Evolutionary conservation across 64 coral and sea anemone genomes (phyloP), one percentile per base, ranked within the genome.

Genomic region (Stichodactyla helianthus): DNA sequence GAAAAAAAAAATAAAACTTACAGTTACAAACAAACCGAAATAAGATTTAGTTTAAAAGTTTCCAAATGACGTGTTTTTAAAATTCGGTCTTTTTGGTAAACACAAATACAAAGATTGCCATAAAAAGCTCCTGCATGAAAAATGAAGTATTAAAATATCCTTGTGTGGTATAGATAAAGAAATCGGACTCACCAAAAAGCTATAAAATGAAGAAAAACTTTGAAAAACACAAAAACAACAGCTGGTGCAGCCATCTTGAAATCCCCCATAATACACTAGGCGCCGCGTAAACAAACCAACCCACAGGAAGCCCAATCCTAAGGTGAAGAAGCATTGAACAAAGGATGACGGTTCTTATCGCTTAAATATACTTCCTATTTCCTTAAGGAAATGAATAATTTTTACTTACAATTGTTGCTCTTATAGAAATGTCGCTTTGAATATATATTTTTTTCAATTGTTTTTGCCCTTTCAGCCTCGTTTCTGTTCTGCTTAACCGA

Each of bases 151-250:
- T 27, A 27, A 9, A 74, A 13, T 74, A 74, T 74, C 25, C 13
- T 74, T 74, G 0, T 74, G 25, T 27, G 68, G 7, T 31, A 74
- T 31, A 74, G 10, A 13, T 74, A 74, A 26, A 5, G 50, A 81
- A 81, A 52, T 81, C 52, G 17, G 50, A 20, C 78, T 81, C 12
- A 81, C 78, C 78, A 81, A 52, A 19, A 52, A 0, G 50, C 16
- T 20, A 51, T 54, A 28, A 81, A 84, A 20, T 54, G 6, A 12
- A 84, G 18, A 84, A 60, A 84, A 84, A 84, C n/a, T 53, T 84
- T 84, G 55, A 84, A 35, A 84, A 84, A 52, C 5, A 52, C 8
- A 16, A 53, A 81, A 52, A 81, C 11, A 59, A 10, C 55, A 22
- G 53, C 23, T 51, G 22, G 0, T 10, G 4, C 83, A 22, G 83